phyloP scores from a whole-genome alignment of 2,113 vertebrate species.

The Lophotis ruficrista region DNA sequence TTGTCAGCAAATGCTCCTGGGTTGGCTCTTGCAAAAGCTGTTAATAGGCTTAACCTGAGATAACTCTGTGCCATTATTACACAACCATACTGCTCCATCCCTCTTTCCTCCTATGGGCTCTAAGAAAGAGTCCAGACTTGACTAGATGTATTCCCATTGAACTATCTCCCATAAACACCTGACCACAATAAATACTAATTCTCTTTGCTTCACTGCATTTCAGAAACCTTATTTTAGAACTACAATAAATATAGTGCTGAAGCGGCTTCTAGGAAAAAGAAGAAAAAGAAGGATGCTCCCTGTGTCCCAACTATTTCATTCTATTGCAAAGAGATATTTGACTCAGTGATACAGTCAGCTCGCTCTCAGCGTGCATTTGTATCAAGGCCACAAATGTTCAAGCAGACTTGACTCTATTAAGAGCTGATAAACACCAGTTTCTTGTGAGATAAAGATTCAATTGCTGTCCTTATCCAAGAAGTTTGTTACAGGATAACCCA shows the following conservation, averaged over 20 bases:
- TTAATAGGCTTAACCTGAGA: not conserved
- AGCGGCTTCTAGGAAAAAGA: not conserved
- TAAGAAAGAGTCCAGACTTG: not conserved
- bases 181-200: not conserved
- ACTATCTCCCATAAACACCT: not conserved
- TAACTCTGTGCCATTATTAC: not conserved
- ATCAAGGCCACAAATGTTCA: not conserved
- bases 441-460: slow-evolving; percentile 25
- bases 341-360: not conserved
- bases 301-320: not conserved
- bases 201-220: not conserved
- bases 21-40: not conserved
- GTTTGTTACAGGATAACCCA: not conserved
- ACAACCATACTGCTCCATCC: not conserved
- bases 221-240: not conserved
- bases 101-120: not conserved
- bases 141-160: not conserved
- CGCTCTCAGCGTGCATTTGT: not conserved
- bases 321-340: not conserved
- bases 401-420: not conserved
- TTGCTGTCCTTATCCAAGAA: not conserved
- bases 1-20: not conserved
- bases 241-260: not conserved
- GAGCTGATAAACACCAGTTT: not conserved
- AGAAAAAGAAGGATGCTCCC: not conserved